Evolutionary conservation across 2,797 vertebrate genomes (phyloP), one percentile per base, ranked within the genome.

Genomic region (Tapera naevia): DNA sequence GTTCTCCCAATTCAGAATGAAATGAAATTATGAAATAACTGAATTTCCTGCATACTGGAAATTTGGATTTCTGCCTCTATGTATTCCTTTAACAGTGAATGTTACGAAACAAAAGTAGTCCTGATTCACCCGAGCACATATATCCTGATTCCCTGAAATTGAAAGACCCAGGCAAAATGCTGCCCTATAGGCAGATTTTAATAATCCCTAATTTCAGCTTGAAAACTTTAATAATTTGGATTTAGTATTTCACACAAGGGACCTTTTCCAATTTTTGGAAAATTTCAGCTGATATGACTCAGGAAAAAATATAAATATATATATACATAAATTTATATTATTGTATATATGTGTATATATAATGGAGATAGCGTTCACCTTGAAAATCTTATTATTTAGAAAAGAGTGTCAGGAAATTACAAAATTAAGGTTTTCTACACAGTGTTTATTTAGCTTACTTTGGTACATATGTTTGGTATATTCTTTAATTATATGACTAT

Each of bases 361-460:
- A 88, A 92, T 19, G 21, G 25, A 45, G 33, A 62, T 41, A 48
- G 28, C 50, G 57, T 80, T 88, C 58, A 78, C n/a, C 56, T 69
- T 86, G 70, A 81, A 86, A 94, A 81, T 51, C 58, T 88, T 30
- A 37, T 62, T 94, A 32, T 94, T 89, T 67, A 66, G 28, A 45
- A 88, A 57, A 43, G 17, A 12, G 13, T 88, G 37, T 89, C 0
- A 1, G 70, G 82, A 92, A 94, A 58, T 91, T 11, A 33, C 65
- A 46, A 78, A 76, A 65, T 91, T 46, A 71, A 43, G 50, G 22
- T 83, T 95, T 96, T 86, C 67, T 72, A 43, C 50, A 2, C 17
- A 64, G 21, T 48, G 46, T 86, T 94, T 94, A n/a, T 91, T 94
- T 87, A 64, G 27, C 39, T 93, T 92, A n/a, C 21, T 62, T 93